Conservation (phyloP, 2,113 vertebrate species). For the Noctilio leporinus region DNA sequence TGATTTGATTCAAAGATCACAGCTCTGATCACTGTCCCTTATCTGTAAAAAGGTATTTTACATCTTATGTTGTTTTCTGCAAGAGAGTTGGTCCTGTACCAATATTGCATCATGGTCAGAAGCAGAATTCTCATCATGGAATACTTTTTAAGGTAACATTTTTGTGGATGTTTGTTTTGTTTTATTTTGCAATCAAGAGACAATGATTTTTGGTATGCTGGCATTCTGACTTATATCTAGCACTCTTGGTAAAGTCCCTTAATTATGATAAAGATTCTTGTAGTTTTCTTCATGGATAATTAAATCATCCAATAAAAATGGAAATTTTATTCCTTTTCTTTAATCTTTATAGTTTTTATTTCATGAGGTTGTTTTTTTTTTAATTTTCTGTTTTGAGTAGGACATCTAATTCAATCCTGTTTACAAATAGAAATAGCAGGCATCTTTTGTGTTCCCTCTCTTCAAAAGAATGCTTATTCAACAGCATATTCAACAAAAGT, state of each 20-base stretch:
- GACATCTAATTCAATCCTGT: neutral
- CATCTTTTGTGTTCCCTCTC: neutral
- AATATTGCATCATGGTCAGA: neutral
- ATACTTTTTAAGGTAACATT: neutral
- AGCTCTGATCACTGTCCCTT: neutral
- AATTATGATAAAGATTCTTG: neutral
- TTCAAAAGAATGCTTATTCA: neutral
- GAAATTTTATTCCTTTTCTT: neutral
- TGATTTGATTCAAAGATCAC: neutral
- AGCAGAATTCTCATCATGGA: neutral
- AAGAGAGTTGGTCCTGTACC: neutral
- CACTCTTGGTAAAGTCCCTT: neutral
- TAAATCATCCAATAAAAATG: neutral
- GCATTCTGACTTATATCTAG: neutral
- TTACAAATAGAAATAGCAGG: neutral
- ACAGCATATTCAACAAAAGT: neutral
- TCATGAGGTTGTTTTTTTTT: neutral
- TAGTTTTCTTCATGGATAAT: neutral
- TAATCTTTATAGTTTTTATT: neutral
- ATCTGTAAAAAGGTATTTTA: neutral
- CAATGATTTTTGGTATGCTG: neutral
- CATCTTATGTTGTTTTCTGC: neutral
- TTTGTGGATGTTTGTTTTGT: neutral
- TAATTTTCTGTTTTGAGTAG: neutral
- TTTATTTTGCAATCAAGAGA: neutral